Conservation (phyloP, 2,888 invertebrate genomes). For the Eumerus sabulonum region DNA sequence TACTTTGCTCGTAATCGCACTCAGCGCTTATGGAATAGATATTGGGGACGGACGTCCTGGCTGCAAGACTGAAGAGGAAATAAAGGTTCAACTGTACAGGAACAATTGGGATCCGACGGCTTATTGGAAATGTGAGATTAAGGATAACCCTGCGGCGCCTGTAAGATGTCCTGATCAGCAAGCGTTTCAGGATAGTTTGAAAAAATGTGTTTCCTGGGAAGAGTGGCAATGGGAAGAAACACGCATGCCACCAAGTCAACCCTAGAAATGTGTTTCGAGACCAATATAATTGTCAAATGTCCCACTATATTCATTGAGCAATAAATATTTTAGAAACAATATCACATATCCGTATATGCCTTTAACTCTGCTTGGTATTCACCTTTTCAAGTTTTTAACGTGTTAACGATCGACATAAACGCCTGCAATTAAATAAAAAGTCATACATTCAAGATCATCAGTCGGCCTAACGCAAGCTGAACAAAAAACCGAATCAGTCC, state of each 20-base stretch:
- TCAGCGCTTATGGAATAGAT: conserved; percentile 47
- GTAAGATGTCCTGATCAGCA: conserved; percentile 70
- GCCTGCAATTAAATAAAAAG: too few species aligned
- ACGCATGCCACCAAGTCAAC: conserved; percentile 69
- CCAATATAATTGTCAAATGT: too few species aligned
- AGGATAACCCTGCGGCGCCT: conserved; percentile 70
- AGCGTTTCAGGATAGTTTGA: conserved; percentile 71
- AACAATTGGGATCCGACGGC: conserved; percentile 74
- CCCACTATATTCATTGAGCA: too few species aligned
- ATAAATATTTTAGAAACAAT: too few species aligned
- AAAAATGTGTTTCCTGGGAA: conserved; percentile 73
- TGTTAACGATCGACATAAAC: too few species aligned
- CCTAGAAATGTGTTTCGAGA: background rate
- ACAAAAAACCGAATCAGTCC: too few species aligned
- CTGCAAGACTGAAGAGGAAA: conserved; percentile 72
- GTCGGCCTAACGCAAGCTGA: too few species aligned
- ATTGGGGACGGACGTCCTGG: conserved; percentile 72
- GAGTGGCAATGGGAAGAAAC: conserved; percentile 75
- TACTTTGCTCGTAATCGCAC: conserved; percentile 66
- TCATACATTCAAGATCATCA: too few species aligned
- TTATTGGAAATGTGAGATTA: conserved; percentile 73
- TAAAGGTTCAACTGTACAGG: conserved; percentile 71
- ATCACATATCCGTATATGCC: too few species aligned
- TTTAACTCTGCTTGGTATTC: too few species aligned
- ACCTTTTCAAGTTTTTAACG: too few species aligned